Base-by-base conservation (phyloP, 2,797 vertebrate species). In the Paedocypris micromegethes region DNA sequence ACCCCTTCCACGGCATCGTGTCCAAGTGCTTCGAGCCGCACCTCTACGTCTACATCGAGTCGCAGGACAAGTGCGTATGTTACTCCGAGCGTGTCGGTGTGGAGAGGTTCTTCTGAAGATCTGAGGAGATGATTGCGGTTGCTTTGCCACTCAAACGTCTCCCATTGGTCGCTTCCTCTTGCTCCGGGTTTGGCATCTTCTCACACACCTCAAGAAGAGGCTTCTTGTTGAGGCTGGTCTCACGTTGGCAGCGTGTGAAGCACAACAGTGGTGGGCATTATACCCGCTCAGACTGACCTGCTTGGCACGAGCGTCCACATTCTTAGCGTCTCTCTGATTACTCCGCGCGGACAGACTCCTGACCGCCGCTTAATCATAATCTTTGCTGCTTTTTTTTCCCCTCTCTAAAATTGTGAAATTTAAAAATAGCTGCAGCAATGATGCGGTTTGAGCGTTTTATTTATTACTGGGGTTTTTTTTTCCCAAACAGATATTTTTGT, bases 11-110 rank as follows among this genome's bases (percentile, higher is more conserved):
- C 9, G 95, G 96, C 79, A 93, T 98, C 40, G 89, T 99, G 81
- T 99, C 97, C 84, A 99, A 98, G 89, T 98, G 97, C 82, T 99
- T 99, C 77, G 97, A 99, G 77, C 94, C 97, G 79, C 97, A 99
- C 83, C 94, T 99, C 37, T 98, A 98, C 0, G 97, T 99, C 75
- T 99, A 99, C 73, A 98, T 99, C 1, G 95, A 99, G 81, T 98
- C 97, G 64, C 97, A 99, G 84, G 96, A 99, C 91, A 99, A 92
- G 97, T 99, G 80, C 96, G 96, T 92, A 45, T 23, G 23, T 23
- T 23, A 23, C 23, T 23, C 23, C 23, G 23, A 23, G 23, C 23
- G 23, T 23, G 23, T 23, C 1, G 23, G 23, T 23, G 23, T 23
- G 23, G 23, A 23, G 23, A 23, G 23, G 23, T 23, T 23, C 23